These are phyloP conservation scores for Labeo calbasu DNA, from an alignment of 2,797 vertebrate species.

Conservation along the genomic window DNA sequence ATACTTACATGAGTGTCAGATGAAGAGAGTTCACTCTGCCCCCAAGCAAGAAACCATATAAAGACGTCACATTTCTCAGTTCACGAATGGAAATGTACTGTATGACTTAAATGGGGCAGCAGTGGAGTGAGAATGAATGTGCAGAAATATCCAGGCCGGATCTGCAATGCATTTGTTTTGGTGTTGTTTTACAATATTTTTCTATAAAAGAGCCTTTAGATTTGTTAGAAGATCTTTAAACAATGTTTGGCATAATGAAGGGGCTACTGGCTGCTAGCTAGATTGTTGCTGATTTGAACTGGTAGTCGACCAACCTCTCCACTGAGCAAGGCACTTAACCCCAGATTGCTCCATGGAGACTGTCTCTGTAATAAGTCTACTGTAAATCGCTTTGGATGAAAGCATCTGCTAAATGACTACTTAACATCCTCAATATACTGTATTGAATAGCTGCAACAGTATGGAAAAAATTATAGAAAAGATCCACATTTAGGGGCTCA, in stretches of 20 bases:
- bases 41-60: neutral
- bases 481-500: neutral
- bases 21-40: neutral
- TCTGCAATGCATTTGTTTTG: neutral
- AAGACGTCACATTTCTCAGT: slow-evolving; percentile 15
- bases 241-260: neutral
- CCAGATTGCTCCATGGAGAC: slow-evolving; percentile 26
- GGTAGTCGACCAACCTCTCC: neutral
- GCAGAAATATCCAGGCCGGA: slow-evolving; percentile 15
- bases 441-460: slow-evolving; percentile 1
- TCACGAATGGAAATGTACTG: neutral
- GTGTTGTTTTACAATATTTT: neutral
- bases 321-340: slow-evolving; percentile 1
- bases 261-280: neutral
- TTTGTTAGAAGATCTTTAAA: neutral
- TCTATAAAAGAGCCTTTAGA: neutral
- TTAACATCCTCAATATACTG: slow-evolving; percentile 29
- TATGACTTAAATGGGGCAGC: neutral
- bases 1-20: neutral
- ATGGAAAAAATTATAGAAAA: neutral
- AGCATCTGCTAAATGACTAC: slow-evolving; percentile 20
- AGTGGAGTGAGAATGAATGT: neutral
- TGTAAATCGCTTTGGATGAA: slow-evolving; percentile 30
- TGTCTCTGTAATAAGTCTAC: slow-evolving; percentile 18
- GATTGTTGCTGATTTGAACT: neutral